Conservation (phyloP, 2,888 invertebrate genomes). For the Tipula lateralis region DNA sequence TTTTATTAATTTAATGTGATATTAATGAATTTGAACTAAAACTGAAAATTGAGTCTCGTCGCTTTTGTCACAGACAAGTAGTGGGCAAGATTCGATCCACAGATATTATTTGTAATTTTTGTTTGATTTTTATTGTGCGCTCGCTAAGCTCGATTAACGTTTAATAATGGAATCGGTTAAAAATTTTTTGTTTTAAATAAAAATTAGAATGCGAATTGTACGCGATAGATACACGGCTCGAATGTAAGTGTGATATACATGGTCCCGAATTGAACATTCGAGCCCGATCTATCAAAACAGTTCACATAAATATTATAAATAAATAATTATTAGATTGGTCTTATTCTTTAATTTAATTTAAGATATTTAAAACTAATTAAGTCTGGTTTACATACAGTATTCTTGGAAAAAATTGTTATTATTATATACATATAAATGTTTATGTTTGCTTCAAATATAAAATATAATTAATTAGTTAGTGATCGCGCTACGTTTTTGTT, state of each 20-base stretch:
- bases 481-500: background rate
- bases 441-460: background rate
- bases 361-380: background rate
- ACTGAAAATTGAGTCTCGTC: background rate
- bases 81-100: background rate
- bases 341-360: background rate
- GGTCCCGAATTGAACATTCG: background rate
- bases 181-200: background rate
- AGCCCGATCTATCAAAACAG: background rate
- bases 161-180: background rate
- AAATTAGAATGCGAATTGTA: background rate
- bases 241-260: background rate
- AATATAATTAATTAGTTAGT: background rate
- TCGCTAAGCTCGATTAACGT: background rate
- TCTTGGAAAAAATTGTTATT: constrained; percentile 13
- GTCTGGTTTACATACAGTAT: background rate
- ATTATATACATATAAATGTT: background rate
- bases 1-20: background rate
- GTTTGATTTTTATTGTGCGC: background rate
- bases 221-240: background rate
- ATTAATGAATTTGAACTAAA: background rate
- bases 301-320: background rate
- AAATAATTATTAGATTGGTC: background rate
- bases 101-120: background rate
- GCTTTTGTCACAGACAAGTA: background rate